phyloP scores from a whole-genome alignment of 2,113 vertebrate species.

The Mormyrus iriodes region DNA sequence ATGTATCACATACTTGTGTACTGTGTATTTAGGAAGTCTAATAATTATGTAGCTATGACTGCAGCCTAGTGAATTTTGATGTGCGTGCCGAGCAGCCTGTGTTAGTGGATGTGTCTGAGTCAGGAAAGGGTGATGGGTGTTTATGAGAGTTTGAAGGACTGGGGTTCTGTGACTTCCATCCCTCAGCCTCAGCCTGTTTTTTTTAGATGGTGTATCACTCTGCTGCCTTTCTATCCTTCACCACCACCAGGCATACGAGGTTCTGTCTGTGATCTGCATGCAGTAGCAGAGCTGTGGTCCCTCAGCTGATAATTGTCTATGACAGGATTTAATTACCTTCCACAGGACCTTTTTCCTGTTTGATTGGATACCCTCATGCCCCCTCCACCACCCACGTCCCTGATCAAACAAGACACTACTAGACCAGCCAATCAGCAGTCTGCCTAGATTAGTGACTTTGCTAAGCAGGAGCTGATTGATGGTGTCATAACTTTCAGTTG shows the following conservation, averaged over 20 bases:
- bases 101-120: background rate
- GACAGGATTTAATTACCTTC: conserved; percentile 89
- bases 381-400: conserved; percentile 62
- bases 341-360: conserved; percentile 79
- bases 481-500: conserved; percentile 69
- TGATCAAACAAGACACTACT: conserved; percentile 79
- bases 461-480: conserved; percentile 76
- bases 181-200: conserved; percentile 22
- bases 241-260: conserved; percentile 52
- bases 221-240: conserved; percentile 64
- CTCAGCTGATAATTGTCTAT: conserved; percentile 85
- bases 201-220: conserved; percentile 52
- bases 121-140: background rate
- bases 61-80: background rate
- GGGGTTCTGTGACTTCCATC: background rate
- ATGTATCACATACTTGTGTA: background rate
- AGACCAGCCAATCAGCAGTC: conserved; percentile 73
- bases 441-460: conserved; percentile 75
- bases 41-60: background rate
- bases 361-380: conserved; percentile 66
- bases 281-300: conserved; percentile 74
- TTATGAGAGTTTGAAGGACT: conserved; percentile 3
- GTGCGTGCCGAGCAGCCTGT: background rate
- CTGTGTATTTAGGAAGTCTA: background rate
- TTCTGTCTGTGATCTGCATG: conserved; percentile 79